phyloP scores from a whole-genome alignment of 2,797 vertebrate genomes.

The Pseudocheirus occidentalis region DNA sequence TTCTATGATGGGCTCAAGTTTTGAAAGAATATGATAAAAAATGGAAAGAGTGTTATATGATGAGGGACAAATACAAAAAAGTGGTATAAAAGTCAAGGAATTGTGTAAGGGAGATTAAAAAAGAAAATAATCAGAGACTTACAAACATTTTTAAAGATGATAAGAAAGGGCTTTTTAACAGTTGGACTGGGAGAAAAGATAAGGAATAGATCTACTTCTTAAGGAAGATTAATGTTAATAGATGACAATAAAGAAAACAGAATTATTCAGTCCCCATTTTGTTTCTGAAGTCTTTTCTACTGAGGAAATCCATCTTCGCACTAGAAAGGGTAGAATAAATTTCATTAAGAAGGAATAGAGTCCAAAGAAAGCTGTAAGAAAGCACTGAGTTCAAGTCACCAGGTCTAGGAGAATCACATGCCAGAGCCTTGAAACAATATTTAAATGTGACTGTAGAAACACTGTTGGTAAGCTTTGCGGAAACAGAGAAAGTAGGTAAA shows the following conservation, averaged over 20 bases:
- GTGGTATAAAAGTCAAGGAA: neutral
- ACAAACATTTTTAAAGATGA: neutral
- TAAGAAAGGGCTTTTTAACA: neutral
- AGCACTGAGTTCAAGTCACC: neutral
- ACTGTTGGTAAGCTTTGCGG: neutral
- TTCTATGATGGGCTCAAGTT: neutral
- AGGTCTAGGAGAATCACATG: neutral
- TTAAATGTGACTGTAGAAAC: neutral
- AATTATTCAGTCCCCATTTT: neutral
- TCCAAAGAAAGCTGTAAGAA: neutral
- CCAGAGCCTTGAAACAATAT: neutral
- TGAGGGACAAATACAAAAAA: neutral
- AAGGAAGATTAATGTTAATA: neutral
- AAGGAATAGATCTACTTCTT: neutral
- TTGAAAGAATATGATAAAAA: neutral
- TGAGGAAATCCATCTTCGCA: neutral
- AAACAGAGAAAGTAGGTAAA: neutral
- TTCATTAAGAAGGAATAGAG: neutral
- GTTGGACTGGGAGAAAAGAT: neutral
- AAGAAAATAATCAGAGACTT: neutral
- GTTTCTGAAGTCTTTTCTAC: neutral
- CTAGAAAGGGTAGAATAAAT: neutral
- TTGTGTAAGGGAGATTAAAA: neutral
- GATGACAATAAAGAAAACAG: neutral
- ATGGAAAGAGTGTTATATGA: neutral